Percentiles rank a stretch among this genome's conserved stretches.
Conservation (phyloP, 2,113 vertebrate species). For the Trochalopteron elliotii region DNA sequence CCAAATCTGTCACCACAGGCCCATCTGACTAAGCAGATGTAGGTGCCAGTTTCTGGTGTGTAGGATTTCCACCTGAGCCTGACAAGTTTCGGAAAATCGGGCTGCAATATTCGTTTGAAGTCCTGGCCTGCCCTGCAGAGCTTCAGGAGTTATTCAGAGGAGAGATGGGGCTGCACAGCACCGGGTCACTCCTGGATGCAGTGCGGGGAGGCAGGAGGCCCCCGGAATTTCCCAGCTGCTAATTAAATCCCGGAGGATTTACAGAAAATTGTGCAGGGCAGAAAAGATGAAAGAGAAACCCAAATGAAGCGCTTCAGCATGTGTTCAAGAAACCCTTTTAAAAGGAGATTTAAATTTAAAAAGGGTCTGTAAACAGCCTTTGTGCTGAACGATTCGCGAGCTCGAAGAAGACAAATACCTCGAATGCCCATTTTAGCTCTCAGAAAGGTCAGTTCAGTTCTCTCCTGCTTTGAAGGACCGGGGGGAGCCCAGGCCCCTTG, state of each 20-base stretch:
- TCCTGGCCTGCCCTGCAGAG: background rate
- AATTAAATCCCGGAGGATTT: slow-evolving; percentile 49
- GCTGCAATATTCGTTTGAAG: background rate
- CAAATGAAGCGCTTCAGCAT: background rate
- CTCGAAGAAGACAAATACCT: background rate
- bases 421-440: background rate
- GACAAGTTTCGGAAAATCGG: background rate
- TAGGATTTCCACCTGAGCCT: background rate
- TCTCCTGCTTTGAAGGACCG: background rate
- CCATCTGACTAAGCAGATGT: background rate
- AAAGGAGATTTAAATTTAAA: background rate
- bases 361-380: background rate
- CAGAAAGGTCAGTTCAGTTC: background rate
- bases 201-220: background rate
- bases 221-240: background rate
- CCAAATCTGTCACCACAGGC: background rate
- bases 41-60: background rate
- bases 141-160: background rate
- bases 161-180: background rate
- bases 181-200: background rate
- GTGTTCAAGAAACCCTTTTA: background rate
- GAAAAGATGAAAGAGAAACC: slow-evolving; percentile 42
- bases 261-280: background rate
- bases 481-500: rapidly evolving
- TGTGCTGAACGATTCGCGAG: background rate